Conservation (phyloP, 2,797 vertebrate genomes). For the Cichlasoma orientale region DNA sequence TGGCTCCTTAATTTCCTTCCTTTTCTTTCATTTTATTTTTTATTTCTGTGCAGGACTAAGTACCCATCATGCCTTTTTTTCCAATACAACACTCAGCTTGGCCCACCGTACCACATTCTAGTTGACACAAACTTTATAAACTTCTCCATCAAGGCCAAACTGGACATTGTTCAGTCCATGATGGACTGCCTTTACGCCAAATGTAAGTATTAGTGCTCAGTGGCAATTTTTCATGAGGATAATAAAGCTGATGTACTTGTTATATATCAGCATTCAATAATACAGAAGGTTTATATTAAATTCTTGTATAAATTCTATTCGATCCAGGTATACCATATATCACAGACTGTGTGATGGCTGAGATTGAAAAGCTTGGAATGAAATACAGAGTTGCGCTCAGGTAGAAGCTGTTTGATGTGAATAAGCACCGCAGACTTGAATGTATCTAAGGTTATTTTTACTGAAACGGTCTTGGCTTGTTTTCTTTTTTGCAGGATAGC, state of each 20-base stretch:
- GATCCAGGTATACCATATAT: constrained; percentile 96
- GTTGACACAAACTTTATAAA: constrained; percentile 99
- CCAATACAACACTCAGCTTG: constrained; percentile 97
- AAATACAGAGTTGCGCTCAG: constrained; percentile 96
- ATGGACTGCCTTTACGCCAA: constrained; percentile 99
- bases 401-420: constrained; percentile 55
- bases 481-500: constrained; percentile 84
- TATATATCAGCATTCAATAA: background rate
- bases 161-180: constrained; percentile 98
- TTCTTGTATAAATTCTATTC: background rate
- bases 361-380: constrained; percentile 97
- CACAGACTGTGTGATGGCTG: constrained; percentile 99
- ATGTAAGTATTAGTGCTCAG: constrained; percentile 80
- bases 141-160: constrained; percentile 98
- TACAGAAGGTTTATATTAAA: background rate
- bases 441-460: background rate
- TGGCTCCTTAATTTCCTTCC: constrained; percentile 12
- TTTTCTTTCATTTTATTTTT: constrained; percentile 18
- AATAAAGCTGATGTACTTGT: background rate
- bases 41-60: constrained; percentile 81
- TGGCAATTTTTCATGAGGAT: background rate
- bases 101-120: constrained; percentile 94
- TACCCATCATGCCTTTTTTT: constrained; percentile 97
- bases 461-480: background rate
- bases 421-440: background rate